These are phyloP conservation scores for Chiroxiphia lanceolata DNA, from an alignment of 2,797 vertebrate genomes.

Conservation along the genomic window DNA sequence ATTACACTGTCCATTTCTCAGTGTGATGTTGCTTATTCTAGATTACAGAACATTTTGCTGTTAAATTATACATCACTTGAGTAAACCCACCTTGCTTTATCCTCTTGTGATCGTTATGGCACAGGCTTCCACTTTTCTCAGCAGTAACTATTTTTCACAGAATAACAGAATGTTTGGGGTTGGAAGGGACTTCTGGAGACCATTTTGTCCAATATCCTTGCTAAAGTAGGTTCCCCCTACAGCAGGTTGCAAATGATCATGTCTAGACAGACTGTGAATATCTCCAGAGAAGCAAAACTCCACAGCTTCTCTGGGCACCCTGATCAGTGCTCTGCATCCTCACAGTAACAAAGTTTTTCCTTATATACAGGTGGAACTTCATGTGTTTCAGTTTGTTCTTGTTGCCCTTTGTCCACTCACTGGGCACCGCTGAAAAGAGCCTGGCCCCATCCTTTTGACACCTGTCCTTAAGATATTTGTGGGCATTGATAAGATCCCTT, in stretches of 20 bases:
- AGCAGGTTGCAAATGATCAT: background rate
- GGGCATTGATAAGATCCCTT: background rate
- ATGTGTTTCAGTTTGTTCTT: background rate
- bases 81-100: background rate
- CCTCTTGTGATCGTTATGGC: background rate
- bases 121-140: background rate
- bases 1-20: background rate
- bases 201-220: background rate
- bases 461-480: background rate
- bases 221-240: background rate
- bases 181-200: background rate
- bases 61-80: background rate
- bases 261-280: background rate
- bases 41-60: background rate
- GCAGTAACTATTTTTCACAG: background rate
- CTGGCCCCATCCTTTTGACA: background rate
- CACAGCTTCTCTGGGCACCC: background rate
- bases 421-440: background rate
- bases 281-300: background rate
- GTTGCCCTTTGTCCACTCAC: background rate
- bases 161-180: background rate
- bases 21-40: background rate
- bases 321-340: background rate
- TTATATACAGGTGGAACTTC: background rate
- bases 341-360: background rate